Evolutionary conservation across 2,113 vertebrate genomes (phyloP), one percentile per base, ranked within the genome.

Genomic region (Corythaixoides concolor): DNA sequence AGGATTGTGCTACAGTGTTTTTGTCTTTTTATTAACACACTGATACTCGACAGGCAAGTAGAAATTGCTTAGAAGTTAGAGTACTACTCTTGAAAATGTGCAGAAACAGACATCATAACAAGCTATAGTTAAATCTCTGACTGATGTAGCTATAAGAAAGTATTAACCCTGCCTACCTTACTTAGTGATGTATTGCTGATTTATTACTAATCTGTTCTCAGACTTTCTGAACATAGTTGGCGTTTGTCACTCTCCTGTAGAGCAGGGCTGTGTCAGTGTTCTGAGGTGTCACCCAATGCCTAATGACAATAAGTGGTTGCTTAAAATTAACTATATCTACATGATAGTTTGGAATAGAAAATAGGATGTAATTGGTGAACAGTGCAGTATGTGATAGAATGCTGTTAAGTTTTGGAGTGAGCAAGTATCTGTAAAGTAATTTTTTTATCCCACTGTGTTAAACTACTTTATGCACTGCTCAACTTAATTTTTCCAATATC

Each of bases 1-100:
- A 91, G 85, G 93, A 95, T 96, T 95, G 94, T 88, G 86, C 63
- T 88, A 95, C 91, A 96, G 16, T 95, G 87, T 94, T 97, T 97
- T 89, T 79, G 96, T 82, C 93, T 96, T 90, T 96, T 96, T 97
- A 91, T 95, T 97, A 96, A 77, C 84, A 92, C 70, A 24, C 18
- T 90, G 62, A 89, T 93, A 96, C 94, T 95, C 93, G 2, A 95
- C 97, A 97, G 58, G 72, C 56, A 93, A 82, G 49, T 87, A 79
- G 94, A 89, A 95, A 94, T 93, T 96, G 37, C 88, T 95, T 96
- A 90, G 58, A 96, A 95, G 67, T 81, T 76, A 79, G 66, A 86
- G 73, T 70, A 75, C 35, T 23, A 16, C 45, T 96, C 70, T 90
- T 93, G 62, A 96, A 96, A 94, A 91, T 69, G 20, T 47, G 35